These are phyloP conservation scores for Montipora capricornis DNA, from an alignment of 64 coral and sea anemone genomes.

Conservation along the genomic window DNA sequence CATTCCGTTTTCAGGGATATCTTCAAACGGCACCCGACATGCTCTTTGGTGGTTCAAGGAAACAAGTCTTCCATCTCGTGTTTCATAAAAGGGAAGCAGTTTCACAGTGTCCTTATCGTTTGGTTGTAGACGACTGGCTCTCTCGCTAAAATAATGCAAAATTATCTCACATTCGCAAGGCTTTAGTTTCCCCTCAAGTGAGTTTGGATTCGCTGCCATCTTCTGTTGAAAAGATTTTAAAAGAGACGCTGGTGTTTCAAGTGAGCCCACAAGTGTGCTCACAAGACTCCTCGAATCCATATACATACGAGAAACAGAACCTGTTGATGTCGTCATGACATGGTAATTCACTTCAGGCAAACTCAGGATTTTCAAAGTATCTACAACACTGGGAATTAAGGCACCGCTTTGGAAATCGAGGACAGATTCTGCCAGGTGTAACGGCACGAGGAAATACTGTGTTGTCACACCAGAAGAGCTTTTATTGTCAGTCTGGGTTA, in stretches of 20 bases:
- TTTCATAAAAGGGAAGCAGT: constrained; percentile 36
- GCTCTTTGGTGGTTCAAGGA: neutral
- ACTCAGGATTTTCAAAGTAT: neutral
- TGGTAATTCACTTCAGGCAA: constrained; percentile 52
- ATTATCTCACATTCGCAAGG: neutral
- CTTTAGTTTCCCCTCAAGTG: neutral
- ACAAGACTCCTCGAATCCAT: neutral
- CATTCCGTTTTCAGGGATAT: constrained; percentile 20
- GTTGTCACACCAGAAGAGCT: neutral
- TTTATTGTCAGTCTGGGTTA: too few species aligned
- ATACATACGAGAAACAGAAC: neutral
- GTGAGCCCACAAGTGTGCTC: constrained; percentile 31
- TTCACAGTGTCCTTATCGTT: neutral
- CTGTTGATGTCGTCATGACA: neutral
- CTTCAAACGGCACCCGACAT: neutral
- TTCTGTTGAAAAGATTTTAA: neutral
- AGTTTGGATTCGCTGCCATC: neutral
- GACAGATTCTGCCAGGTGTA: constrained; percentile 30
- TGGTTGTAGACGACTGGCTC: neutral
- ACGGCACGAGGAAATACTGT: constrained; percentile 3
- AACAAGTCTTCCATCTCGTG: neutral
- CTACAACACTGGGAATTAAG: neutral
- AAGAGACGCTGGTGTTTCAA: constrained; percentile 17
- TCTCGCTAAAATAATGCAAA: constrained; percentile 31
- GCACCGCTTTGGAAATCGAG: constrained; percentile 22